A percentile compares a stretch with the other conserved stretches of the same genome.
These are phyloP conservation scores for Aegithalos caudatus DNA, from an alignment of 2,113 vertebrate species.

Conservation along the genomic window DNA sequence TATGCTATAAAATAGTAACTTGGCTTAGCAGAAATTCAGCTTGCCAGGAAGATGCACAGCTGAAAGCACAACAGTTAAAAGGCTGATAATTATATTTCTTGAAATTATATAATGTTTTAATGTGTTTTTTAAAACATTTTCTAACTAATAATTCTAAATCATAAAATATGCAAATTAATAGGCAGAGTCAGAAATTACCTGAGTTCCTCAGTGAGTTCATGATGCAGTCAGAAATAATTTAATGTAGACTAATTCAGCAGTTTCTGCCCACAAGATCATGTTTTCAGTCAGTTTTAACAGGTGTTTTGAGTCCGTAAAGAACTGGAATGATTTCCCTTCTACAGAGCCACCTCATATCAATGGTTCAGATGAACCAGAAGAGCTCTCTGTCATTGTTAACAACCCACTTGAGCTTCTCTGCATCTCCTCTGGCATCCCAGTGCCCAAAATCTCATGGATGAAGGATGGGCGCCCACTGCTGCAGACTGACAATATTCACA, in stretches of 20 bases:
- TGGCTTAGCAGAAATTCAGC: not conserved
- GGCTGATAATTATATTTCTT: not conserved
- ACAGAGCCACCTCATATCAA: conserved; percentile 92
- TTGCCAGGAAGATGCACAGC: not conserved
- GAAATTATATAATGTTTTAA: not conserved
- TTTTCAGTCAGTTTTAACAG: not conserved
- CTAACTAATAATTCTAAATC: not conserved
- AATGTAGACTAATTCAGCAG: not conserved
- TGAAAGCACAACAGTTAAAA: not conserved
- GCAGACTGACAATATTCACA: conserved; percentile 75
- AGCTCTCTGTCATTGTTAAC: conserved; percentile 86
- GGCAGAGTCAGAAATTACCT: not conserved
- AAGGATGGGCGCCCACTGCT: conserved; percentile 88
- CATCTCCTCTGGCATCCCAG: conserved; percentile 83
- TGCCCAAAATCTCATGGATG: conserved; percentile 90
- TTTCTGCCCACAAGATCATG: not conserved
- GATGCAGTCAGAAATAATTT: not conserved
- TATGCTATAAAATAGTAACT: not conserved
- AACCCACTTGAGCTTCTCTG: conserved; percentile 86
- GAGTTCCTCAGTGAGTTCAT: not conserved
- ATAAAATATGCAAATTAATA: not conserved
- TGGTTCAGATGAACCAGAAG: conserved; percentile 77
- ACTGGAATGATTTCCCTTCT: not conserved
- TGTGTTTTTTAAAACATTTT: not conserved
- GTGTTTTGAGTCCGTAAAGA: not conserved